Percentiles rank a stretch among this genome's conserved stretches.
phyloP scores from a whole-genome alignment of 2,888 invertebrate species.

The Nephrotoma guestfalica region DNA sequence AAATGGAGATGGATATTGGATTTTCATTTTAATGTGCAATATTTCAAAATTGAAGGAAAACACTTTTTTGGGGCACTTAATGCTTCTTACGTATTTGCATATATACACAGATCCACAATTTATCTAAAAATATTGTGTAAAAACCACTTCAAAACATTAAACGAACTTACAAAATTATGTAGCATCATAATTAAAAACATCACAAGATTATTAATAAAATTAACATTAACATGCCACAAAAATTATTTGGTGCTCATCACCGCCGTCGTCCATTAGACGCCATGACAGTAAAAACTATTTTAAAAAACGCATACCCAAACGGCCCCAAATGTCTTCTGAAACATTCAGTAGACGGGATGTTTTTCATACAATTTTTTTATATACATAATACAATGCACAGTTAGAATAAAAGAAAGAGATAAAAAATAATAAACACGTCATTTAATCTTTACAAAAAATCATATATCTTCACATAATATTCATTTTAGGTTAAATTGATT shows the following conservation, averaged over 20 bases:
- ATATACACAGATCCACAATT: background rate
- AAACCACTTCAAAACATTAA: slow-evolving; percentile 2
- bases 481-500: background rate
- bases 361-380: background rate
- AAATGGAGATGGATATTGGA: background rate
- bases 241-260: background rate
- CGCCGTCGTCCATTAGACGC: background rate
- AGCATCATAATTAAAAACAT: background rate
- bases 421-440: slow-evolving; percentile 2
- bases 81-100: background rate
- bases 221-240: background rate
- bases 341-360: background rate
- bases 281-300: slow-evolving; percentile 1
- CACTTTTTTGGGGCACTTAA: background rate
- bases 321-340: slow-evolving; percentile 1
- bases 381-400: background rate
- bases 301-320: background rate
- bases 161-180: background rate
- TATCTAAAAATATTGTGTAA: background rate
- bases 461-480: background rate
- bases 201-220: background rate
- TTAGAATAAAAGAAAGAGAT: slow-evolving; percentile 1
- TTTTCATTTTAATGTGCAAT: background rate
- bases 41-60: background rate
- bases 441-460: background rate